These are phyloP conservation scores for Takifugu flavidus DNA, from an alignment of 2,113 vertebrate genomes.

Conservation along the genomic window DNA sequence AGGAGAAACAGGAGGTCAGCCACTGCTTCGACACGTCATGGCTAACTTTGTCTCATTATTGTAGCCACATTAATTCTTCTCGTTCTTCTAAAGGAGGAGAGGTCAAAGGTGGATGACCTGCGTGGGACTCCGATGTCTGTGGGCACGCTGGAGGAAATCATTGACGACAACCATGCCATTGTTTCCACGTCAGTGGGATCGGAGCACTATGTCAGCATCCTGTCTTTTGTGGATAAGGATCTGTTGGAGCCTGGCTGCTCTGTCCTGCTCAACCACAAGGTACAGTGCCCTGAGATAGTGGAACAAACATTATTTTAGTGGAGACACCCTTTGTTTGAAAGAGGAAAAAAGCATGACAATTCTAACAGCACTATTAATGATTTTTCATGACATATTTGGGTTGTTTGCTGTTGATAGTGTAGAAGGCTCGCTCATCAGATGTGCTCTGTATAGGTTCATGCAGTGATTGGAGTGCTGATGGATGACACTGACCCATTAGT, in stretches of 20 bases:
- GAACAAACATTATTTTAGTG: background rate
- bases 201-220: constrained; percentile 96
- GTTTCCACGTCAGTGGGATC: constrained; percentile 98
- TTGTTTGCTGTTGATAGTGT: no score
- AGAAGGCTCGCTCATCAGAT: no score
- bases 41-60: background rate
- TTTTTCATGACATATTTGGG: no score
- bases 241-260: constrained; percentile 96
- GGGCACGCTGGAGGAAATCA: constrained; percentile 96
- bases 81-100: constrained; percentile 81
- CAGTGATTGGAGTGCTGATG: constrained; percentile 96
- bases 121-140: constrained; percentile 97
- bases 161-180: constrained; percentile 97
- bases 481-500: constrained; percentile 97
- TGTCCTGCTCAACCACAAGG: constrained; percentile 97
- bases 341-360: no score
- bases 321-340: no score
- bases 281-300: constrained; percentile 34
- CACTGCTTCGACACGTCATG: background rate
- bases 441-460: constrained; percentile 82
- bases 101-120: constrained; percentile 96
- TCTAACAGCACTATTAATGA: no score
- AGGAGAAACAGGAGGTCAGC: constrained; percentile 96
- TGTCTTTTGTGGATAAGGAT: constrained; percentile 98
- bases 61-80: background rate